Evolutionary conservation across 2,797 vertebrate genomes (phyloP).

Genomic region (Presbytis comata): DNA sequence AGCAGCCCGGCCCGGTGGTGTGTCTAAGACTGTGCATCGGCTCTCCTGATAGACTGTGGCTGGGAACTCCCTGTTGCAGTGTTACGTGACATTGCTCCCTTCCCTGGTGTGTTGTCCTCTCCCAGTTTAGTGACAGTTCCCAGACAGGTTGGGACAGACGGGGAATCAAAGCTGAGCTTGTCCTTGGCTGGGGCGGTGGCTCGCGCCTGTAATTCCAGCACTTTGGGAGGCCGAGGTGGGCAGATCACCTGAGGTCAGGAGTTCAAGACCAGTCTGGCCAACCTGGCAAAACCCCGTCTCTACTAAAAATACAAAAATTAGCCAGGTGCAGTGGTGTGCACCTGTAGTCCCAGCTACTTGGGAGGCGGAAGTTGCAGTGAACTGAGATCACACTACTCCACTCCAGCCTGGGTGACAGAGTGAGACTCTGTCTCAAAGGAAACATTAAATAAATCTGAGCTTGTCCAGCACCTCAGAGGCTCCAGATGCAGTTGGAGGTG

Average conservation of each 20-base stretch:
- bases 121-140: neutral
- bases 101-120: neutral
- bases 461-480: neutral
- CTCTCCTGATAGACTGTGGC: neutral
- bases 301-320: neutral
- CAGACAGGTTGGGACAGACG: neutral
- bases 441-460: neutral
- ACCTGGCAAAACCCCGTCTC: accelerated
- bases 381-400: neutral
- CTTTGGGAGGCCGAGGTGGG: neutral
- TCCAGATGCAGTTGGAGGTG: neutral
- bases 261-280: neutral
- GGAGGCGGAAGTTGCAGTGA: neutral
- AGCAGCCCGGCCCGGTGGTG: accelerated
- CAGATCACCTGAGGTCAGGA: neutral
- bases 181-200: neutral
- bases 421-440: neutral
- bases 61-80: neutral
- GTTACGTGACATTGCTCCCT: neutral
- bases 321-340: neutral
- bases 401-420: neutral
- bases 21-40: neutral
- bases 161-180: neutral
- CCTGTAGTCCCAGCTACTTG: neutral
- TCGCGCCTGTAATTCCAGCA: neutral